A percentile compares a stretch with the other conserved stretches of the same genome.
Evolutionary conservation across 2,113 vertebrate species (phyloP).

Genomic region (Melanotaenia duboulayi): DNA sequence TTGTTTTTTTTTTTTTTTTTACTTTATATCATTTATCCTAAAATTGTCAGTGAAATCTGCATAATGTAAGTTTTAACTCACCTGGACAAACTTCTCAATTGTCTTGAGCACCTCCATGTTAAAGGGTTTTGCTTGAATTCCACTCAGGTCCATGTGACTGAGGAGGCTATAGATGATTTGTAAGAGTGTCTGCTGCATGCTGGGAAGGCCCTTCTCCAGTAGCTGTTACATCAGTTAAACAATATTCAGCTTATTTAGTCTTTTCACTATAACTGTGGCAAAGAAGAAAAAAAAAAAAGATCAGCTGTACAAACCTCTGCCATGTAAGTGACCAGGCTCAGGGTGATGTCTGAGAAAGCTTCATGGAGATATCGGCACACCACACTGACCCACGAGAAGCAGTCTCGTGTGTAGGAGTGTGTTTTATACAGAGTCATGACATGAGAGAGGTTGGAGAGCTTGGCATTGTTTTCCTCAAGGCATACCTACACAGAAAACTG

Average conservation of each 20-base stretch:
- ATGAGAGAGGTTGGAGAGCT: constrained; percentile 95
- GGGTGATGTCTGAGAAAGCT: constrained; percentile 91
- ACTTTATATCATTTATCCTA: neutral
- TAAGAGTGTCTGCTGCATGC: constrained; percentile 94
- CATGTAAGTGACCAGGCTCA: constrained; percentile 95
- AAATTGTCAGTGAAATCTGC: neutral
- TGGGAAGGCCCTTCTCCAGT: constrained; percentile 94
- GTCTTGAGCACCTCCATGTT: constrained; percentile 96
- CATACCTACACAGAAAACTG: constrained; percentile 85
- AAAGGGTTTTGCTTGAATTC: constrained; percentile 93
- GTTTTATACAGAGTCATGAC: constrained; percentile 99
- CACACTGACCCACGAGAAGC: constrained; percentile 94
- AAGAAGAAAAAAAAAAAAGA: neutral
- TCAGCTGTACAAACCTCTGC: constrained; percentile 88
- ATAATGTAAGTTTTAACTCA: constrained; percentile 67
- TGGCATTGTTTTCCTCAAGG: constrained; percentile 94
- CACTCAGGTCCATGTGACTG: constrained; percentile 94
- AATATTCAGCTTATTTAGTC: neutral
- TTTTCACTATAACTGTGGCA: neutral
- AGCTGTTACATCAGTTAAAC: constrained; percentile 80
- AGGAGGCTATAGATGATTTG: constrained; percentile 97
- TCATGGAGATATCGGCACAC: constrained; percentile 98
- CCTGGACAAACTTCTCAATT: constrained; percentile 97
- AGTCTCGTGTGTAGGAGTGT: constrained; percentile 94
- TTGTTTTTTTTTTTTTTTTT: neutral